Percentiles rank a stretch among this genome's conserved stretches.
These are phyloP conservation scores for Apoderus coryli DNA, from an alignment of 2,888 invertebrate species.

Conservation along the genomic window DNA sequence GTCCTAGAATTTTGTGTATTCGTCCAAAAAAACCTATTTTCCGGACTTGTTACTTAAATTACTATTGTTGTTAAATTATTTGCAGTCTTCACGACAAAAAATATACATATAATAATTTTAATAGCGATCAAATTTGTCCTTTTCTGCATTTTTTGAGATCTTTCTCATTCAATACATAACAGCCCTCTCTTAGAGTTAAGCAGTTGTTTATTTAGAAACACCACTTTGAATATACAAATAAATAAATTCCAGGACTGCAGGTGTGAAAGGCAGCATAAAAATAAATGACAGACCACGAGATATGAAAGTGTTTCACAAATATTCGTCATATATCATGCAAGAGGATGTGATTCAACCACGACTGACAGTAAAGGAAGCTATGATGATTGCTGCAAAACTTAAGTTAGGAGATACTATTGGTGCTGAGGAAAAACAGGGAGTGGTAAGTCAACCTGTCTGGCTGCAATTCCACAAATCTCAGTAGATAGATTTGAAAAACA, in stretches of 20 bases:
- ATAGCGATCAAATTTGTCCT: no score
- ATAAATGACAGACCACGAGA: constrained; percentile 55
- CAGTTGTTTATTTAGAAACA: no score
- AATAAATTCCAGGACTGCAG: constrained; percentile 34
- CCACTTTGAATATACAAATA: no score
- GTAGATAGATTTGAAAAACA: neutral
- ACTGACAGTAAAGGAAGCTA: constrained; percentile 57
- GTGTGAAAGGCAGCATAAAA: constrained; percentile 49
- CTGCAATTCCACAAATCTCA: neutral
- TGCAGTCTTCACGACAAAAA: no score
- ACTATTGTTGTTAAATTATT: no score
- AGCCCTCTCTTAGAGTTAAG: no score
- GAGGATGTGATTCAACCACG: constrained; percentile 56
- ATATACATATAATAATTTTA: no score
- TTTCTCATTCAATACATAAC: no score
- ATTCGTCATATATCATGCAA: constrained; percentile 73
- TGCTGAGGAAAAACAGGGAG: constrained; percentile 41
- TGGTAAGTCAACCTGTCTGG: constrained; percentile 36
- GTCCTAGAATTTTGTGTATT: no score
- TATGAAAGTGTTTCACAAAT: constrained; percentile 54
- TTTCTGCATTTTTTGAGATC: no score
- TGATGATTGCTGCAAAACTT: constrained; percentile 58
- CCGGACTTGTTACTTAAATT: no score
- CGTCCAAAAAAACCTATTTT: no score
- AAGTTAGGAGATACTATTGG: constrained; percentile 50